Evolutionary conservation across 2,113 vertebrate species (phyloP).

Genomic region (Triplophysa rosa): DNA sequence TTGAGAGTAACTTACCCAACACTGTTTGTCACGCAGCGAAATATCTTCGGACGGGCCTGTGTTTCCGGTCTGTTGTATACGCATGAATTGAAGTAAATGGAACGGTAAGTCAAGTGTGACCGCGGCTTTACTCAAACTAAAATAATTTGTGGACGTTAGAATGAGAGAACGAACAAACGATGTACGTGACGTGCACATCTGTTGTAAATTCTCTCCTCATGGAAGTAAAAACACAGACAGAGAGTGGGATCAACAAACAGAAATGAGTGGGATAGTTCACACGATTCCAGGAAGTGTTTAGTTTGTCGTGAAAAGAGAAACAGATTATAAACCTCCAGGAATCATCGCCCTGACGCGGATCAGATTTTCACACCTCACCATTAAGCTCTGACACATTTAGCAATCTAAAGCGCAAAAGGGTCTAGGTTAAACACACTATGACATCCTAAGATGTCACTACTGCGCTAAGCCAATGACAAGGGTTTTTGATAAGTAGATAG

Average conservation of each 20-base stretch:
- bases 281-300: constrained; percentile 19
- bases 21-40: no score
- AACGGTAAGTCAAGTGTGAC: no score
- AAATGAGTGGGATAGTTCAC: not conserved
- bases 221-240: not conserved
- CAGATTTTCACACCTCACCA: constrained; percentile 16
- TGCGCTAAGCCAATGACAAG: not conserved
- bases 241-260: not conserved
- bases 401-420: constrained; percentile 5
- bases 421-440: constrained; percentile 17
- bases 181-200: no score
- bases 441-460: constrained; percentile 13
- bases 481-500: not conserved
- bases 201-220: no score
- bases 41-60: no score
- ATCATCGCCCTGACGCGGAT: not conserved
- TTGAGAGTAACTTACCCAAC: no score
- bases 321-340: constrained; percentile 24
- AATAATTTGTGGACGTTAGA: no score
- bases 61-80: no score
- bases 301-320: not conserved
- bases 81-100: no score
- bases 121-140: no score
- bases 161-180: no score
- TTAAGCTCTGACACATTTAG: constrained; percentile 27